Conservation (phyloP, 2,797 vertebrate species). For the Merluccius polli region DNA sequence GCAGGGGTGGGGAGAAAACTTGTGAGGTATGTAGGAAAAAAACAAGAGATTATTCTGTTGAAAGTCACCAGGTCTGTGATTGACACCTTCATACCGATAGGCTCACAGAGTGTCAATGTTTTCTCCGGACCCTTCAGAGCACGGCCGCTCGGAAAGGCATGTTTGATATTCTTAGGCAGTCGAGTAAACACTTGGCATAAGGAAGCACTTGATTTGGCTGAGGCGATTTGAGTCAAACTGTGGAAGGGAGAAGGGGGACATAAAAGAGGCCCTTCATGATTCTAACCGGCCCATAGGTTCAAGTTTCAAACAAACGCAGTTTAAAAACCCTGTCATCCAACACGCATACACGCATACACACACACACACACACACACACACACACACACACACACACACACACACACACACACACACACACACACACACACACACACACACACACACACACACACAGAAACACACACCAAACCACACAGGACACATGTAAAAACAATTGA, state of each 20-base stretch:
- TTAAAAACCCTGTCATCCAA: constrained; percentile 31
- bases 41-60: constrained; percentile 23
- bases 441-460: constrained; percentile 10
- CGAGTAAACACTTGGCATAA: constrained; percentile 67
- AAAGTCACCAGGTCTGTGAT: constrained; percentile 30
- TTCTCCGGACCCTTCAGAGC: constrained; percentile 13
- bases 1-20: constrained; percentile 1
- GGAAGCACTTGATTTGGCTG: constrained; percentile 67
- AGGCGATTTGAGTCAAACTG: constrained; percentile 52
- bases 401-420: not conserved
- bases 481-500: not conserved
- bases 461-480: constrained; percentile 16
- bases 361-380: not conserved
- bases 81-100: constrained; percentile 31
- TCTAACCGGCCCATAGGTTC: constrained; percentile 47
- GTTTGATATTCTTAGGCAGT: constrained; percentile 62
- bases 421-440: constrained; percentile 1
- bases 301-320: constrained; percentile 58
- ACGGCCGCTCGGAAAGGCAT: constrained; percentile 31
- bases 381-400: not conserved
- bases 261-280: constrained; percentile 67
- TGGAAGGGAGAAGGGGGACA: constrained; percentile 51
- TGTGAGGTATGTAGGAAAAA: not conserved
- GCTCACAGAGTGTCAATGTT: constrained; percentile 16
- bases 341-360: constrained; percentile 16